Percentiles rank a stretch among this genome's conserved stretches.
These are phyloP conservation scores for Lagopus muta DNA, from an alignment of 2,113 vertebrate genomes.

Conservation along the genomic window DNA sequence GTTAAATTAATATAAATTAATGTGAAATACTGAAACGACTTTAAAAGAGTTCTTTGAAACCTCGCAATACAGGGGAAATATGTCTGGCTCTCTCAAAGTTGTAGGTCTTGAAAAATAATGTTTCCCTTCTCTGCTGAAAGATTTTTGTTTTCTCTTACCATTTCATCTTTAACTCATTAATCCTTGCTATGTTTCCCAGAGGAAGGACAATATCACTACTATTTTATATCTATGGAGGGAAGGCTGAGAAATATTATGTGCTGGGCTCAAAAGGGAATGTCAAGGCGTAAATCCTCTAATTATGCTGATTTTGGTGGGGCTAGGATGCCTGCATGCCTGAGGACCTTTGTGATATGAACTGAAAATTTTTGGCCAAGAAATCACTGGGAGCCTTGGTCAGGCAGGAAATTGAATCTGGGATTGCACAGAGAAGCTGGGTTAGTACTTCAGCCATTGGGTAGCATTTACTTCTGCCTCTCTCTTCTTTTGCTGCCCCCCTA, in stretches of 20 bases:
- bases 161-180: background rate
- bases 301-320: background rate
- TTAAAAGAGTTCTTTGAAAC: background rate
- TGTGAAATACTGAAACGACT: background rate
- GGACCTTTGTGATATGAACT: background rate
- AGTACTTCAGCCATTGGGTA: background rate
- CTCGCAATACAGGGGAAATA: background rate
- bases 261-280: background rate
- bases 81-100: background rate
- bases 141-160: background rate
- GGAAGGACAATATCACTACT: background rate
- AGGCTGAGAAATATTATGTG: background rate
- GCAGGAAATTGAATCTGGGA: background rate
- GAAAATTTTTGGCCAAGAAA: background rate
- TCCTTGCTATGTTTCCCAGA: background rate
- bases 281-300: background rate
- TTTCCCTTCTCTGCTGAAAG: background rate
- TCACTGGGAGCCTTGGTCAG: background rate
- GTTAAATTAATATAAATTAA: background rate
- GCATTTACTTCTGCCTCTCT: rapidly evolving
- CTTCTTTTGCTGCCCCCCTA: background rate
- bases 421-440: background rate
- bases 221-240: background rate
- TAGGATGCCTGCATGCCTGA: background rate
- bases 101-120: background rate